phyloP scores from a whole-genome alignment of 2,888 invertebrate genomes.

The Petrolisthes cinctipes region DNA sequence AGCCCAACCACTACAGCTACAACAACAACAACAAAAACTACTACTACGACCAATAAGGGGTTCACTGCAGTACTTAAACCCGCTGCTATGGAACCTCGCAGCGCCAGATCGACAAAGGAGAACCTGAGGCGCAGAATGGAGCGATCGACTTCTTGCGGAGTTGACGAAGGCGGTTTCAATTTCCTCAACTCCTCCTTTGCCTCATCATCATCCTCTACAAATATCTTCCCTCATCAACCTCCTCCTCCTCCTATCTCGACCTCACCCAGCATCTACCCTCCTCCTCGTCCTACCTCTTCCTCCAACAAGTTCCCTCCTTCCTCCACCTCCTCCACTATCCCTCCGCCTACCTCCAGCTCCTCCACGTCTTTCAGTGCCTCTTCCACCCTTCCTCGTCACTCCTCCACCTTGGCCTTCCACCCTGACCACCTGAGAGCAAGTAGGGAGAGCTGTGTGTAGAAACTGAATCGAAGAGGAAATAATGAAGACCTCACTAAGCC shows the following conservation, averaged over 20 bases:
- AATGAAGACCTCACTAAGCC: too few species aligned
- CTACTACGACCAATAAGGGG: not conserved
- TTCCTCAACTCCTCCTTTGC: not conserved
- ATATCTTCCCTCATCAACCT: not conserved
- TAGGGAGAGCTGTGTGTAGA: conserved; percentile 42
- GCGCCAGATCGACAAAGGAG: too few species aligned
- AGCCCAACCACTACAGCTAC: not conserved
- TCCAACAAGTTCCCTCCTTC: not conserved
- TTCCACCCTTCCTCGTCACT: conserved; percentile 34
- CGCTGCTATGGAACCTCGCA: not conserved
- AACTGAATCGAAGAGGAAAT: too few species aligned
- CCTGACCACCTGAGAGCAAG: conserved; percentile 35
- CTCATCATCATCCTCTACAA: not conserved
- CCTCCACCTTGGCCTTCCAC: conserved; percentile 31
- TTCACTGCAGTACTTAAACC: not conserved
- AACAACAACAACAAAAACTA: not conserved
- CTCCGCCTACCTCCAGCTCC: not conserved
- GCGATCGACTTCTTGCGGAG: not conserved
- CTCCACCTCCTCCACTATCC: too few species aligned
- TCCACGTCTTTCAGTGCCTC: not conserved
- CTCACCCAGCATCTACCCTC: not conserved
- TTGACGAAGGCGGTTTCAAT: not conserved
- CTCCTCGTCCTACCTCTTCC: conserved; percentile 2
- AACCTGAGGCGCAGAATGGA: not conserved
- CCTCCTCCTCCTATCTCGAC: not conserved